Conservation (phyloP, 2,888 invertebrate genomes). For the Apamea epomidion region DNA sequence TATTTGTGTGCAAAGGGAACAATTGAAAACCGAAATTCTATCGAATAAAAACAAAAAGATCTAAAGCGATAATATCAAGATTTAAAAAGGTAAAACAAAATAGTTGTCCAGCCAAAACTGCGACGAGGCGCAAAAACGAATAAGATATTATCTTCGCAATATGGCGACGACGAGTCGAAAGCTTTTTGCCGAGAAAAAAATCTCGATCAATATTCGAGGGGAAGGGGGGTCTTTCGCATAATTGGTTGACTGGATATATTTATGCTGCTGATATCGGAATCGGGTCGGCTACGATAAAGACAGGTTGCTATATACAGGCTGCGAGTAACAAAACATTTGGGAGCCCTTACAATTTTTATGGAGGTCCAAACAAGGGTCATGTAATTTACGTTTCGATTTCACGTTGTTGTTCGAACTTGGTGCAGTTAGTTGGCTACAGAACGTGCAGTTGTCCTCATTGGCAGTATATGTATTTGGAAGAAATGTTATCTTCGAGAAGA, state of each 20-base stretch:
- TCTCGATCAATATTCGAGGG: conserved; percentile 86
- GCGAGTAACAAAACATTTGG: conserved; percentile 69
- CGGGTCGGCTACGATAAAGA: conserved; percentile 63
- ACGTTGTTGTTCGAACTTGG: conserved; percentile 31
- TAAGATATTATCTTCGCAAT: conserved; percentile 82
- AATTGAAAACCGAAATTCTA: conserved; percentile 26
- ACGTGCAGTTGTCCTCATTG: background rate
- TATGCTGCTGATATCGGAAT: conserved; percentile 79
- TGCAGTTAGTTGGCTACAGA: conserved; percentile 11
- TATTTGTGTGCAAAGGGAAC: conserved; percentile 5
- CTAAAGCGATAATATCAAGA: conserved; percentile 47
- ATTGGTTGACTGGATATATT: conserved; percentile 83
- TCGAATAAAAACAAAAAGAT: conserved; percentile 52
- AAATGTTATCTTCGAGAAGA: background rate
- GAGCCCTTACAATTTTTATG: conserved; percentile 62
- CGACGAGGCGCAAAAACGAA: conserved; percentile 76
- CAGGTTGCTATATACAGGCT: conserved; percentile 72
- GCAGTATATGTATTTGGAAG: background rate
- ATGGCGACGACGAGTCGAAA: conserved; percentile 79
- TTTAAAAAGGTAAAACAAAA: conserved; percentile 63
- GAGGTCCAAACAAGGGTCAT: conserved; percentile 24
- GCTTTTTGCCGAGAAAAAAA: conserved; percentile 83
- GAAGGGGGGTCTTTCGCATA: conserved; percentile 78
- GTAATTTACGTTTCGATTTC: conserved; percentile 21
- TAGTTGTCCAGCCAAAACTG: conserved; percentile 76